Conservation (phyloP, 2,113 vertebrate species). For the Sorex araneus region DNA sequence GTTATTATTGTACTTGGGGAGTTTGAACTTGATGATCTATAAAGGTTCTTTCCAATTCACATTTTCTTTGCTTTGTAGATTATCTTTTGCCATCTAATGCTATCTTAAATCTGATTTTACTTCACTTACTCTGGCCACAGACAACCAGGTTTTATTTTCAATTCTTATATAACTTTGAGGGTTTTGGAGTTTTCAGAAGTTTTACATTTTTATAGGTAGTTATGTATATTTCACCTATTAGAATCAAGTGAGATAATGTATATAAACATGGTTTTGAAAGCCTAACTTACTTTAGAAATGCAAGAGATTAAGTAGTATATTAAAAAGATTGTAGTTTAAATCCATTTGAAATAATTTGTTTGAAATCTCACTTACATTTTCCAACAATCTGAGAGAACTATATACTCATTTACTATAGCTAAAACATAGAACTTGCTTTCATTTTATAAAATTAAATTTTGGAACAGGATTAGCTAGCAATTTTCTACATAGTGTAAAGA, state of each 20-base stretch:
- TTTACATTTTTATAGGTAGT: constrained; percentile 58
- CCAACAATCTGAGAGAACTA: constrained; percentile 69
- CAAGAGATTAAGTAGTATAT: constrained; percentile 65
- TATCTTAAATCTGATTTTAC: constrained; percentile 67
- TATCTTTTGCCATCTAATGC: constrained; percentile 66
- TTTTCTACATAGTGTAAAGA: constrained; percentile 84
- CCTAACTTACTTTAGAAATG: constrained; percentile 57
- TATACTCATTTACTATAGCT: constrained; percentile 52
- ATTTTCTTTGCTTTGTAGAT: constrained; percentile 60
- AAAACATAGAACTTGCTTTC: constrained; percentile 79
- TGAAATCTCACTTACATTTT: constrained; percentile 75
- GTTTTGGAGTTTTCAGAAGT: constrained; percentile 7
- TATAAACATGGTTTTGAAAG: constrained; percentile 74
- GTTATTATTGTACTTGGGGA: neutral
- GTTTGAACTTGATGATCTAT: neutral
- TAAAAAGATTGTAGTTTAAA: constrained; percentile 70
- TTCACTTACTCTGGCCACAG: constrained; percentile 65
- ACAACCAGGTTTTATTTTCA: constrained; percentile 66
- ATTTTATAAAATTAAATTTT: constrained; percentile 80
- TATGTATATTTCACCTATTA: constrained; percentile 67
- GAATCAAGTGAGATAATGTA: constrained; percentile 73
- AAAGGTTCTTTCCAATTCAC: neutral
- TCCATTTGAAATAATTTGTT: constrained; percentile 67
- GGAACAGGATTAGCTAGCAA: constrained; percentile 74
- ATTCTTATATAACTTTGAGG: constrained; percentile 68